Evolutionary conservation across 2,888 invertebrate species (phyloP).

Genomic region (Alcis repandata): DNA sequence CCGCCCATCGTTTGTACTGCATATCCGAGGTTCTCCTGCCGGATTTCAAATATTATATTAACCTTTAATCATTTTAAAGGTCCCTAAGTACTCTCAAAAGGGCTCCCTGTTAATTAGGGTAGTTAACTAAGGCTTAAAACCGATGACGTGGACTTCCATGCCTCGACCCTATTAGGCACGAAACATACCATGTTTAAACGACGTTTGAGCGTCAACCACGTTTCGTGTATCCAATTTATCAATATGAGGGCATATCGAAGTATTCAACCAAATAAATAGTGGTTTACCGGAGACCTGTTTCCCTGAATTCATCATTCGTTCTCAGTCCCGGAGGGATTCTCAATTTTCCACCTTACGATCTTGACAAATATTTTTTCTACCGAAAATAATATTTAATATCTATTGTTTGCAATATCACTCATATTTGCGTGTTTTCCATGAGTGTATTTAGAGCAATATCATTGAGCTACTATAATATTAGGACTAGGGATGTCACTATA

Average conservation of each 20-base stretch:
- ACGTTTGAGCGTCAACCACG: conserved; percentile 15
- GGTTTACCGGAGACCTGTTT: conserved; percentile 41
- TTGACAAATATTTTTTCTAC: conserved; percentile 46
- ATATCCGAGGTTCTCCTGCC: conserved; percentile 76
- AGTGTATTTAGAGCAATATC: conserved; percentile 9
- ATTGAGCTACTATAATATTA: too few relatives aligned
- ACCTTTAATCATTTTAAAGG: conserved; percentile 31
- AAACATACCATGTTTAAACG: conserved; percentile 28
- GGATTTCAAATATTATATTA: conserved; percentile 35
- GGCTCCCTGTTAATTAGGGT: conserved; percentile 40
- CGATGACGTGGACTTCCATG: conserved; percentile 26
- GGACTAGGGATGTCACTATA: too few relatives aligned
- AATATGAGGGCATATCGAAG: conserved; percentile 28
- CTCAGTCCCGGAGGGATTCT: conserved; percentile 45
- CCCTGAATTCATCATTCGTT: conserved; percentile 48
- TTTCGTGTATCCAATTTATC: conserved; percentile 28
- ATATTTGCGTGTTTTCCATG: conserved; percentile 13
- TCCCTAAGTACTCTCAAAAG: conserved; percentile 32
- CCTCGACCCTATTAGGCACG: conserved; percentile 27
- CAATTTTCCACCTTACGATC: conserved; percentile 61
- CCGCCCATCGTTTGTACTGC: conserved; percentile 82
- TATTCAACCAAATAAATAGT: conserved; percentile 41
- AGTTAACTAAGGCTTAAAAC: conserved; percentile 41
- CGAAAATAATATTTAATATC: conserved; percentile 46
- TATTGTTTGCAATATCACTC: conserved; percentile 37